A percentile compares a stretch with the other conserved stretches of the same genome.
phyloP scores from a whole-genome alignment of 2,113 vertebrate species.

The Clinocottus analis region DNA sequence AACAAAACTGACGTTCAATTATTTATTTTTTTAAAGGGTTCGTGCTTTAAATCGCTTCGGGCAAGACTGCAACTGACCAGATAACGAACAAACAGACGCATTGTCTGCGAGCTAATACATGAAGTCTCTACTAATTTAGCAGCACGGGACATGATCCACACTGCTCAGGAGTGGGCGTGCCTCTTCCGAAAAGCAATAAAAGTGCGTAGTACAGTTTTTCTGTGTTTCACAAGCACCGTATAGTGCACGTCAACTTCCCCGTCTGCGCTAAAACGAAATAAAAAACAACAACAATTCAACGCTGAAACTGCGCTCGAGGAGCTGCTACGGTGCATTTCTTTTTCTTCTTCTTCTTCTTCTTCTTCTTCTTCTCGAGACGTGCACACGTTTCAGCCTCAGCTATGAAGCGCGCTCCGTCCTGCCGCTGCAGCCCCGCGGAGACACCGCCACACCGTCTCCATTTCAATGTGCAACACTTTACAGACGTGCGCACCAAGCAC shows the following conservation, averaged over 20 bases:
- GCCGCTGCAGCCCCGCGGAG: constrained; percentile 44
- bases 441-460: constrained; percentile 38
- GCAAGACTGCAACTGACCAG: not conserved
- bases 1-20: constrained; percentile 68
- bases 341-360: not conserved
- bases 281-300: constrained; percentile 15
- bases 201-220: constrained; percentile 84
- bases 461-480: constrained; percentile 62
- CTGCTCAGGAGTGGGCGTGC: constrained; percentile 84
- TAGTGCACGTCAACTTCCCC: constrained; percentile 23
- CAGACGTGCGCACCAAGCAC: constrained; percentile 51
- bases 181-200: constrained; percentile 74
- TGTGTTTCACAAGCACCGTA: constrained; percentile 52
- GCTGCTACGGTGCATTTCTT: not conserved
- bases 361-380: not conserved
- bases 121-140: not conserved
- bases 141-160: constrained; percentile 51
- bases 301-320: constrained; percentile 1
- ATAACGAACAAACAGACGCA: not conserved
- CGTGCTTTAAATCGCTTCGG: constrained; percentile 45
- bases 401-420: constrained; percentile 58
- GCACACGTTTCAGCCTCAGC: constrained; percentile 57
- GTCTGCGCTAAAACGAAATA: not conserved
- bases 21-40: constrained; percentile 5
- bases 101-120: not conserved